Base-by-base conservation (phyloP, 2,888 invertebrate species). In the Amblyjoppa proteus region DNA sequence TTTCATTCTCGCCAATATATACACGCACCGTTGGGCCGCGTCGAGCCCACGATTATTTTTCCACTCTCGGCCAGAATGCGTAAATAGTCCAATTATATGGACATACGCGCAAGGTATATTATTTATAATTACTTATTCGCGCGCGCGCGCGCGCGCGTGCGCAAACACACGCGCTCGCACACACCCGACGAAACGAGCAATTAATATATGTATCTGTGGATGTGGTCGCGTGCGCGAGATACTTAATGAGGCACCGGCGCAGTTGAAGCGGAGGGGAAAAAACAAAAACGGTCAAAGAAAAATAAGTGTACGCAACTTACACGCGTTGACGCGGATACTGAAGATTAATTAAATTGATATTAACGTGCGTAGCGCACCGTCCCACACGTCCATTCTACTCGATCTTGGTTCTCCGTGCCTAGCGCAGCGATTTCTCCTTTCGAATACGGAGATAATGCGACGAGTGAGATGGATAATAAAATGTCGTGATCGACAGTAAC, bases 291-390 rank as follows among this genome's bases (percentile, higher is more conserved):
- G 31, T 13, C 0, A 16, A 61, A 61, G 13, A 16, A 16, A 61
- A 61, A 31, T 3, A 31, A 28, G 13, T 1, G 58, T 70, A 49
- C 45, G 71, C 69, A 70, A 79, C 41, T 56, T 73, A 75, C 81
- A 56, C 64, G 38, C 75, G 51, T 79, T 68, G 71, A 76, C 83
- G 78, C 64, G 71, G 78, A 76, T 70, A 76, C 81, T 71, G 61
- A 79, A 84, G 79, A 84, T 84, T 76, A 84, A 69, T 84, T 70
- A 84, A 84, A 84, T 74, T 83, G 73, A 84, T 80, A 76, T 75
- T 70, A 81, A 81, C 53, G 51, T n/a, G 68, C 77, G 71, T 53
- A 56, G n/a, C 9, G 20, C 31, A 51, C 38, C 51, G 51, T 71
- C 56, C 71, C 56, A 38, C 56, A 56, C 34, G 71, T 71, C 71